These are phyloP conservation scores for Aspidiotus destructor DNA, from an alignment of 2,888 invertebrate genomes.

Conservation along the genomic window DNA sequence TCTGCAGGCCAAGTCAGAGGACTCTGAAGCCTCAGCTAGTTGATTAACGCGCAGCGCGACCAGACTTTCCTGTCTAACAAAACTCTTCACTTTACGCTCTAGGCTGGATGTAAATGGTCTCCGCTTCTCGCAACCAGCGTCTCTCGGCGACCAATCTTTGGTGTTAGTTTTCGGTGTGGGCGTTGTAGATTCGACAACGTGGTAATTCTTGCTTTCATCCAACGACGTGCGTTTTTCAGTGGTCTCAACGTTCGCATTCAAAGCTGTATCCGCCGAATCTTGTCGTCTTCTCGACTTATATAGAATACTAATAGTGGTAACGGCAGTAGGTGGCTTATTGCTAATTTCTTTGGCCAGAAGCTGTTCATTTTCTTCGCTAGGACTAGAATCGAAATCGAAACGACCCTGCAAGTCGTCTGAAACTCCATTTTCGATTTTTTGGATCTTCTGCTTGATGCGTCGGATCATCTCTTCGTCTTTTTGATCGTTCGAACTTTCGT, in stretches of 20 bases:
- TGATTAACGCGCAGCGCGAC: slow-evolving; percentile 37
- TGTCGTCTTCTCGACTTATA: slow-evolving; percentile 36
- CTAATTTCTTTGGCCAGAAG: not conserved
- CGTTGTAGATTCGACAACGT: slow-evolving; percentile 7
- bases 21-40: slow-evolving; percentile 29
- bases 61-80: slow-evolving; percentile 34
- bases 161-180: slow-evolving; percentile 12
- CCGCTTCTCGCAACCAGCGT: slow-evolving; percentile 1
- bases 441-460: slow-evolving; percentile 27
- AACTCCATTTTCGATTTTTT: slow-evolving; percentile 18
- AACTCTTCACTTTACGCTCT: slow-evolving; percentile 33
- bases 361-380: slow-evolving; percentile 1
- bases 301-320: slow-evolving; percentile 38
- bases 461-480: slow-evolving; percentile 51
- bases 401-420: not conserved
- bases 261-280: slow-evolving; percentile 9
- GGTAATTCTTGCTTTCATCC: not conserved
- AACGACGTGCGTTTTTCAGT: not conserved
- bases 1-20: not conserved
- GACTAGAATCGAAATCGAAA: slow-evolving; percentile 17
- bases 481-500: slow-evolving; percentile 46
- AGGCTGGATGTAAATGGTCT: slow-evolving; percentile 33
- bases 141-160: slow-evolving; percentile 13
- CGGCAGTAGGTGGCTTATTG: slow-evolving; percentile 11
- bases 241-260: not conserved